Conservation (phyloP, 1,140 invertebrate species). For the Drosophila sproati region DNA sequence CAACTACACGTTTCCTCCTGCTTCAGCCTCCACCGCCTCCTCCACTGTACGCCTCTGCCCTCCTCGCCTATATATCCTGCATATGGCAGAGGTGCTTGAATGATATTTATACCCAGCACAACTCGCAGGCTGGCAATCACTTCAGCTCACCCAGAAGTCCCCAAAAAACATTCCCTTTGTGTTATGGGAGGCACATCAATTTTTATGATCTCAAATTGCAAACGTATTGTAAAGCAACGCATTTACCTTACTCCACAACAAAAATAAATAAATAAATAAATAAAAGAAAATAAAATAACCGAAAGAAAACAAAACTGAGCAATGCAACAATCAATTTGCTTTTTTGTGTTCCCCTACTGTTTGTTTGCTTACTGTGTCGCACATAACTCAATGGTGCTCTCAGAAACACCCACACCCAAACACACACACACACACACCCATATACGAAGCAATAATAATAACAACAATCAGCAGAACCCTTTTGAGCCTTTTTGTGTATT, state of each 20-base stretch:
- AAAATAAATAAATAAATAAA: neutral
- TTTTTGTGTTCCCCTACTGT: slow-evolving; percentile 51
- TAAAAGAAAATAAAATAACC: no score
- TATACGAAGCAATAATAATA: slow-evolving; percentile 37
- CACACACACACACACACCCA: slow-evolving; percentile 23
- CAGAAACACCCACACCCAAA: slow-evolving; percentile 8
- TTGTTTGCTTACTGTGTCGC: slow-evolving; percentile 68
- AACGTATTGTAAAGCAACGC: slow-evolving; percentile 55
- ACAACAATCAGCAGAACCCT: slow-evolving; percentile 78
- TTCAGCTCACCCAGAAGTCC: slow-evolving; percentile 32
- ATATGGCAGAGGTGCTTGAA: slow-evolving; percentile 40
- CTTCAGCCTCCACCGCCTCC: neutral
- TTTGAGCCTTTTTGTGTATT: slow-evolving; percentile 69
- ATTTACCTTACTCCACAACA: slow-evolving; percentile 1
- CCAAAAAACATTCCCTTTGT: neutral
- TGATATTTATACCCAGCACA: slow-evolving; percentile 73
- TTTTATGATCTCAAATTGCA: slow-evolving; percentile 80
- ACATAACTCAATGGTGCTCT: slow-evolving; percentile 71
- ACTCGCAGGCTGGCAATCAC: slow-evolving; percentile 30
- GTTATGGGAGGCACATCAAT: slow-evolving; percentile 53
- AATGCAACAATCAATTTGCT: slow-evolving; percentile 80
- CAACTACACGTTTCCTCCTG: slow-evolving; percentile 60
- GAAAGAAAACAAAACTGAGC: slow-evolving; percentile 42
- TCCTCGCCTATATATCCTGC: neutral
- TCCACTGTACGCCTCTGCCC: slow-evolving; percentile 48